phyloP scores from a whole-genome alignment of 2,888 invertebrate genomes.

The Pammene fasciana region DNA sequence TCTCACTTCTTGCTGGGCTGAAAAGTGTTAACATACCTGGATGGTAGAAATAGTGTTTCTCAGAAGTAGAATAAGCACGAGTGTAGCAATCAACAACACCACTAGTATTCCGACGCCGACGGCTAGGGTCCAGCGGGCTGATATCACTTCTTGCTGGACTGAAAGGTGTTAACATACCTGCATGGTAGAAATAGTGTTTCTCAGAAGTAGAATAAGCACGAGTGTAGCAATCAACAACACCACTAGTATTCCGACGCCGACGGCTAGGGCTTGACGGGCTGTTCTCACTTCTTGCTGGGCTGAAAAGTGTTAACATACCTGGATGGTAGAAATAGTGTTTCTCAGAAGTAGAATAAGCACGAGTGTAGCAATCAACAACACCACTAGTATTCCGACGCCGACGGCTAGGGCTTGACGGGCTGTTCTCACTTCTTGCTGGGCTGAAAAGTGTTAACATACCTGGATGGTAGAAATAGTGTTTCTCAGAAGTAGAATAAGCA shows the following conservation, averaged over 20 bases:
- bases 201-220: slow-evolving; percentile 77
- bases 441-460: slow-evolving; percentile 49
- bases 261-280: slow-evolving; percentile 49
- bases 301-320: slow-evolving; percentile 52
- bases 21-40: slow-evolving; percentile 32
- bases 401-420: slow-evolving; percentile 68
- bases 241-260: slow-evolving; percentile 72
- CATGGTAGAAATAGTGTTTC: slow-evolving; percentile 81
- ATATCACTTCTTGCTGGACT: too few species aligned
- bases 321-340: slow-evolving; percentile 81
- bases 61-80: too few species aligned
- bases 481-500: too few species aligned
- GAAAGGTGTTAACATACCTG: slow-evolving; percentile 64
- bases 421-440: slow-evolving; percentile 72
- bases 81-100: too few species aligned
- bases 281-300: slow-evolving; percentile 76
- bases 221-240: slow-evolving; percentile 80
- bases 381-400: slow-evolving; percentile 72
- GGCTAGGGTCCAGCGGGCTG: too few species aligned
- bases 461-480: too few species aligned
- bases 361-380: slow-evolving; percentile 80
- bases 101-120: too few species aligned
- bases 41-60: too few species aligned
- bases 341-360: slow-evolving; percentile 79
- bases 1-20: slow-evolving; percentile 76